Evolutionary conservation across 2,113 vertebrate species (phyloP).

Genomic region (Mirza zaza): DNA sequence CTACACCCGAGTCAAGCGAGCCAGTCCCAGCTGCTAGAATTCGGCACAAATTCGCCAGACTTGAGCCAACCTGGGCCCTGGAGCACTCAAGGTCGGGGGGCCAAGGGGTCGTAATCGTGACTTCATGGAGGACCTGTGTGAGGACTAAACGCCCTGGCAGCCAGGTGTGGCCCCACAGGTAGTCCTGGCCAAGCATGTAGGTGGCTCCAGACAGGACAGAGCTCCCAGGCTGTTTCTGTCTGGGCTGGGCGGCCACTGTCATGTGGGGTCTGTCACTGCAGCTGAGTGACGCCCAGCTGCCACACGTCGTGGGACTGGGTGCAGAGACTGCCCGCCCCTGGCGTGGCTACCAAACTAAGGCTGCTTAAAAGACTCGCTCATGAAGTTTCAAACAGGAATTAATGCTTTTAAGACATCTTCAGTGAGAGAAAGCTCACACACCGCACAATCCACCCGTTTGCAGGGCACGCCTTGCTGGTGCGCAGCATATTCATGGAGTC

Average conservation of each 20-base stretch:
- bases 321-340: neutral
- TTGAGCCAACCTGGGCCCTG: too few relatives aligned
- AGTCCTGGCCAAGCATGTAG: neutral
- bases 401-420: neutral
- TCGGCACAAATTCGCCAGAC: too few relatives aligned
- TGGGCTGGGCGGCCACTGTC: too few relatives aligned
- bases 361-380: neutral
- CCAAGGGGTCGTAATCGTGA: neutral
- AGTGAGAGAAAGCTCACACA: neutral
- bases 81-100: neutral
- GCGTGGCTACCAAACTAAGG: neutral
- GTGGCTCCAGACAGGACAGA: neutral
- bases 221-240: neutral
- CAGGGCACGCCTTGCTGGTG: neutral
- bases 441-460: neutral
- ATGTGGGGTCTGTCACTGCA: too few relatives aligned
- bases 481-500: neutral
- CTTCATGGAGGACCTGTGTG: neutral
- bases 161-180: neutral
- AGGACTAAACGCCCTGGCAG: neutral
- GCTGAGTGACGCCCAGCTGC: neutral
- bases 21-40: neutral
- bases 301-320: neutral
- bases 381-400: neutral
- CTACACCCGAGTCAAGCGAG: neutral